Conservation (phyloP, 2,113 vertebrate species). For the Mormyrus iriodes region DNA sequence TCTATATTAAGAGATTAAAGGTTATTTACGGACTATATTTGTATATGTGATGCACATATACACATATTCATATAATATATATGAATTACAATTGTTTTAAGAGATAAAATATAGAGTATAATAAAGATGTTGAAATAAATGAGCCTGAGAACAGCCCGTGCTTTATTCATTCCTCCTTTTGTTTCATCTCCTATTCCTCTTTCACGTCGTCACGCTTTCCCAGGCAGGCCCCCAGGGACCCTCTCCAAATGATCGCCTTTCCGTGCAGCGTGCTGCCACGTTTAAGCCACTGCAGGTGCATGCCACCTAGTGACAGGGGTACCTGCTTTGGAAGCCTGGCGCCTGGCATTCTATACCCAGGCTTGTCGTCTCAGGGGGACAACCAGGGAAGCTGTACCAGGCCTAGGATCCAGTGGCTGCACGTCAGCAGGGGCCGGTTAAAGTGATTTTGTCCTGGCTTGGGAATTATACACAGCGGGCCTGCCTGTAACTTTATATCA, state of each 20-base stretch:
- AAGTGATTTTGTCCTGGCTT: not conserved
- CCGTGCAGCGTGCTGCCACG: too few species aligned
- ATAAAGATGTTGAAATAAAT: conserved; percentile 65
- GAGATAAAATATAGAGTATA: conserved; percentile 70
- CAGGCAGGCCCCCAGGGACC: too few species aligned
- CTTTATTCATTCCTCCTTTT: conserved; percentile 15
- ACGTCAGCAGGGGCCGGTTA: not conserved
- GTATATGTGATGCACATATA: conserved; percentile 65
- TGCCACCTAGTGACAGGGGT: too few species aligned
- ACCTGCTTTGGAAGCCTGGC: too few species aligned
- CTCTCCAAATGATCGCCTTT: too few species aligned
- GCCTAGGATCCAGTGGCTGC: not conserved
- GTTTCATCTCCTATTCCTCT: not conserved
- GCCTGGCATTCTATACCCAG: not conserved
- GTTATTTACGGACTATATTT: conserved; percentile 64
- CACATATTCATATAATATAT: conserved; percentile 53
- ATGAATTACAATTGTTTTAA: conserved; percentile 73
- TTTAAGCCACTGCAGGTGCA: too few species aligned
- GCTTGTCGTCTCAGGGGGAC: not conserved
- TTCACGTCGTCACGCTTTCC: not conserved
- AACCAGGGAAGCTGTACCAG: not conserved
- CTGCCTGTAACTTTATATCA: not conserved
- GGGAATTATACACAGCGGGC: not conserved
- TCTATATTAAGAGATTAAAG: conserved; percentile 57
- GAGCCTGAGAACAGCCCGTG: conserved; percentile 27